Percentiles rank a stretch among this genome's conserved stretches.
Evolutionary conservation across 2,888 invertebrate genomes (phyloP).

Genomic region (Glyphotaelius pellucidus): DNA sequence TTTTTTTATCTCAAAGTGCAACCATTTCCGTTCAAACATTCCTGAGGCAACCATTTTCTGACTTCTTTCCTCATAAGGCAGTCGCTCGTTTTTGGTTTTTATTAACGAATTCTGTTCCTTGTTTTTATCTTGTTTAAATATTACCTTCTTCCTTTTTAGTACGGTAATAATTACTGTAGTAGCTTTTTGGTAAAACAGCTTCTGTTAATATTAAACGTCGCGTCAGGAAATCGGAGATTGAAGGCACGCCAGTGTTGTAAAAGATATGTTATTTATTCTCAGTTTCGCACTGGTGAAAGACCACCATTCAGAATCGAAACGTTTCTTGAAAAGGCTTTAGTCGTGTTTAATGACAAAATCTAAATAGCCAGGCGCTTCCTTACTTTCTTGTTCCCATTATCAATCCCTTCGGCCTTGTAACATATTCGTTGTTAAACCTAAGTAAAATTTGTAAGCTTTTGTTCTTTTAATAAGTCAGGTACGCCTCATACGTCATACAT

Average conservation of each 20-base stretch:
- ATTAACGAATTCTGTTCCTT: not conserved
- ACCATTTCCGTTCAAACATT: conserved; percentile 8
- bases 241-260: not conserved
- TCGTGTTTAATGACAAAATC: too few species aligned
- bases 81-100: not conserved
- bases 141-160: not conserved
- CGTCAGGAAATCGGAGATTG: not conserved
- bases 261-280: too few species aligned
- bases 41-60: not conserved
- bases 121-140: not conserved
- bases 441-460: too few species aligned
- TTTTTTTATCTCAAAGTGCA: conserved; percentile 13
- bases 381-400: too few species aligned
- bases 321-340: not conserved
- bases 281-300: not conserved
- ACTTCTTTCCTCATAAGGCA: conserved; percentile 7
- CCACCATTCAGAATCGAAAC: not conserved
- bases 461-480: too few species aligned
- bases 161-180: not conserved
- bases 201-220: not conserved
- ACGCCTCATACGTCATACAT: too few species aligned
- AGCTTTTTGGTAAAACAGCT: not conserved
- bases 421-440: too few species aligned
- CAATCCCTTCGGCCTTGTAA: too few species aligned
- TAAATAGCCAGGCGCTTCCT: too few species aligned